Evolutionary conservation across 2,113 vertebrate genomes (phyloP), one percentile per base, ranked within the genome.

Genomic region (Dicaeum eximium): DNA sequence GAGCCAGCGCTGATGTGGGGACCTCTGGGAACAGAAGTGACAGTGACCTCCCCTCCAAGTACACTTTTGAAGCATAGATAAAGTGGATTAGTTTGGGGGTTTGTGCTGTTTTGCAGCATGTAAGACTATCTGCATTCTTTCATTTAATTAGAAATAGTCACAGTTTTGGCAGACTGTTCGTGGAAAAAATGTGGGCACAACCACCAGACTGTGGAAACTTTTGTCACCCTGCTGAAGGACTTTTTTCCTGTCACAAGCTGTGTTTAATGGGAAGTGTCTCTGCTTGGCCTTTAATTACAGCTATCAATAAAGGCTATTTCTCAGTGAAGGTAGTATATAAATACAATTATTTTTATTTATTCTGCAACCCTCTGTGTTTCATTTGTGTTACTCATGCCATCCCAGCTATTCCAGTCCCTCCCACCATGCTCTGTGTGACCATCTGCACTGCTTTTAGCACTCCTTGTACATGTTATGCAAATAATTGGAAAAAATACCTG

Each of bases 401-500:
- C 40, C 37, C 16, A 61, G 73, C 35, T 54, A 21, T 3, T 3
- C 24, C 38, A 47, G 74, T 75, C 51, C 83, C 40, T 74, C 48
- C 54, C 53, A 45, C n/a, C 53, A 15, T 2, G 16, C 38, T 78
- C 53, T 79, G 45, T 77, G 40, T 40, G 80, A 65, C 56, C 64
- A 72, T n/a, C 74, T 73, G 80, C 6, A 4, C 48, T 80, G 72
- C 42, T 72, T 67, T 71, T 86, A 95, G 65, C 72, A 35, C 45
- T 90, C 73, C 58, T 48, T 57, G 45, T 51, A 50, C 61, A 30
- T 8, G 6, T 89, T 58, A 77, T 2, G 6, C 17, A 90, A 83
- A 73, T 65, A 91, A 92, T 93, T 25, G 91, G 51, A 78, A 91
- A 84, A 80, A 92, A 79, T 60, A 92, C 72, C 88, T 94, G 53